Conservation (phyloP, 64 coral and sea anemone genomes). For the Stichodactyla helianthus region DNA sequence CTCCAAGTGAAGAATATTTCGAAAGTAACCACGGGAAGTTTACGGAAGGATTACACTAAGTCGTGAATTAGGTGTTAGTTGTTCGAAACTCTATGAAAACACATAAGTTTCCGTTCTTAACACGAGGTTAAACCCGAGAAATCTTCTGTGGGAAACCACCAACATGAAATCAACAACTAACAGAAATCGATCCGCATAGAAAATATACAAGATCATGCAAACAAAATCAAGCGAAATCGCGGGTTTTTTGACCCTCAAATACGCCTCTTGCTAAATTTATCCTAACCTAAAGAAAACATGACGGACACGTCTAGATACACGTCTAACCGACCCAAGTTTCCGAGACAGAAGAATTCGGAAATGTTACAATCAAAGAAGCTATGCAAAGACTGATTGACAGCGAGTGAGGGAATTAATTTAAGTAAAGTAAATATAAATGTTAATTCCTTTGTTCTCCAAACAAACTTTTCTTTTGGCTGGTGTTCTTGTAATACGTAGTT, state of each 20-base stretch:
- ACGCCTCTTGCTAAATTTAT: background rate
- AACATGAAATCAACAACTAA: background rate
- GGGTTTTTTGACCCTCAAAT: background rate
- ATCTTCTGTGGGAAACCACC: background rate
- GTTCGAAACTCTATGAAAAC: background rate
- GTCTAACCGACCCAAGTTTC: background rate
- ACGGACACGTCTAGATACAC: background rate
- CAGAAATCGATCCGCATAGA: background rate
- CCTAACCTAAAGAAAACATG: background rate
- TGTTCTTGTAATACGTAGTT: background rate
- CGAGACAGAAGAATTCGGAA: background rate
- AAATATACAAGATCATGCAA: background rate
- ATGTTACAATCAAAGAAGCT: background rate
- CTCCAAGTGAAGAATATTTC: background rate
- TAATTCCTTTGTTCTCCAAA: background rate
- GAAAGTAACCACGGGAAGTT: slow-evolving; percentile 4
- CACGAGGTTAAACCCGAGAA: background rate
- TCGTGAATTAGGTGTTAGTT: background rate
- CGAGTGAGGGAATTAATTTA: background rate
- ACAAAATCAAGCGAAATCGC: background rate
- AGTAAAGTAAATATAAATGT: background rate
- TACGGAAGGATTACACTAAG: slow-evolving; percentile 18
- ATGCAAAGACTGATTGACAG: background rate
- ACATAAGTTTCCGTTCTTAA: background rate
- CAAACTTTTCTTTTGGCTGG: slow-evolving; percentile 2